Evolutionary conservation across 2,888 invertebrate species (phyloP).

Genomic region (Ferrisia virgata): DNA sequence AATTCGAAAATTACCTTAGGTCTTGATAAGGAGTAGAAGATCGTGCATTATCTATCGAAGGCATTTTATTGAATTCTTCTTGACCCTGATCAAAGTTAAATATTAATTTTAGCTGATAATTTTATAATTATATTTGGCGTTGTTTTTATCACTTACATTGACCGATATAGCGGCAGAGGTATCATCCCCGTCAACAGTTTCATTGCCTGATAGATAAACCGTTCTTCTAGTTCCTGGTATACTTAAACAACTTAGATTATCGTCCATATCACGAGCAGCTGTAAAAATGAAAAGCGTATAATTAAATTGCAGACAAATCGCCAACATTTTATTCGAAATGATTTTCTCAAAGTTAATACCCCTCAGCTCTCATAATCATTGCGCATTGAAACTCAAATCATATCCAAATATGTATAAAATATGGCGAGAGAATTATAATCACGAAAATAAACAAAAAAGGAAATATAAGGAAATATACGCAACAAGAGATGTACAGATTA

Average conservation of each 20-base stretch:
- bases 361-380: conserved; percentile 25
- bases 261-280: conserved; percentile 45
- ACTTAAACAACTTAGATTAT: conserved; percentile 60
- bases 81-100: conserved; percentile 19
- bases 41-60: conserved; percentile 49
- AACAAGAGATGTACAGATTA: background rate
- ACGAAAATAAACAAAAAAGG: background rate
- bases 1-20: conserved; percentile 48
- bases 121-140: background rate
- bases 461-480: background rate
- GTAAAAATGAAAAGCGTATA: background rate
- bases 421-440: background rate
- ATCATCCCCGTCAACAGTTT: conserved; percentile 48
- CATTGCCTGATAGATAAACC: conserved; percentile 62
- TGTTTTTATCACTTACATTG: conserved; percentile 49
- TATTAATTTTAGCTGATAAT: background rate
- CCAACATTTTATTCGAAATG: background rate
- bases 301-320: no score
- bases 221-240: conserved; percentile 79
- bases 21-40: conserved; percentile 53
- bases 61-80: conserved; percentile 49
- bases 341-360: background rate
- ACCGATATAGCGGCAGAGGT: conserved; percentile 47
- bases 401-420: background rate
- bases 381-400: conserved; percentile 3